Evolutionary conservation across 2,113 vertebrate species (phyloP).

Genomic region (Puntigrus tetrazona): DNA sequence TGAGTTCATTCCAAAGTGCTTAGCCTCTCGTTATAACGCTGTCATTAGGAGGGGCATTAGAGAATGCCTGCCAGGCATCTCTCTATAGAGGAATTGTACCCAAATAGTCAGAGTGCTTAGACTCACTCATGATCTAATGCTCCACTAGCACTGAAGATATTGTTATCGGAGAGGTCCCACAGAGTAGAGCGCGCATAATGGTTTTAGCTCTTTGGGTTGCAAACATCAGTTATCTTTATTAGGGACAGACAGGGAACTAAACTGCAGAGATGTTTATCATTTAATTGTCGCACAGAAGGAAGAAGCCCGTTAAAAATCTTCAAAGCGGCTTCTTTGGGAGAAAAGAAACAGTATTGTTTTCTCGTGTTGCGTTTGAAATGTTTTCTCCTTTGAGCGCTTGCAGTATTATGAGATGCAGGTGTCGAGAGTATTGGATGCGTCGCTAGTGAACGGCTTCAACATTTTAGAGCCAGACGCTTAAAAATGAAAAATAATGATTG

Average conservation of each 20-base stretch:
- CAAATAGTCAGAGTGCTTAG: slow-evolving; percentile 53
- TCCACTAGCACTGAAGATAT: slow-evolving; percentile 40
- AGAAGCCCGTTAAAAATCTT: slow-evolving; percentile 27
- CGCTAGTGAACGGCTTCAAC: background rate
- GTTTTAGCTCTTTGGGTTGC: slow-evolving; percentile 51
- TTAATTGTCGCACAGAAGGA: slow-evolving; percentile 46
- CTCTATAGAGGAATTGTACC: slow-evolving; percentile 50
- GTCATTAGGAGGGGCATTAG: slow-evolving; percentile 58
- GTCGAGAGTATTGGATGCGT: background rate
- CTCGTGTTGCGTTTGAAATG: background rate
- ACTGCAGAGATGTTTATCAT: slow-evolving; percentile 52
- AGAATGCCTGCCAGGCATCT: slow-evolving; percentile 55
- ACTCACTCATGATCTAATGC: slow-evolving; percentile 51
- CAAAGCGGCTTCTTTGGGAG: slow-evolving; percentile 12
- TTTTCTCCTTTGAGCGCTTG: background rate
- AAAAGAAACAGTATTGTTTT: slow-evolving; percentile 1
- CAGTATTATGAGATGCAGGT: background rate
- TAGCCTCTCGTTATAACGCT: slow-evolving; percentile 59
- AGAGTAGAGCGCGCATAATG: slow-evolving; percentile 42
- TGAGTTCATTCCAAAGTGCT: slow-evolving; percentile 56
- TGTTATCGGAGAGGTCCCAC: slow-evolving; percentile 55
- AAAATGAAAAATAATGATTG: background rate
- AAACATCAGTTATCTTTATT: slow-evolving; percentile 58
- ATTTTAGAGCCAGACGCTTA: background rate
- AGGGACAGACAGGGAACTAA: slow-evolving; percentile 45